Evolutionary conservation across 2,113 vertebrate species (phyloP), one percentile per base, ranked within the genome.

Genomic region (Galemys pyrenaicus): DNA sequence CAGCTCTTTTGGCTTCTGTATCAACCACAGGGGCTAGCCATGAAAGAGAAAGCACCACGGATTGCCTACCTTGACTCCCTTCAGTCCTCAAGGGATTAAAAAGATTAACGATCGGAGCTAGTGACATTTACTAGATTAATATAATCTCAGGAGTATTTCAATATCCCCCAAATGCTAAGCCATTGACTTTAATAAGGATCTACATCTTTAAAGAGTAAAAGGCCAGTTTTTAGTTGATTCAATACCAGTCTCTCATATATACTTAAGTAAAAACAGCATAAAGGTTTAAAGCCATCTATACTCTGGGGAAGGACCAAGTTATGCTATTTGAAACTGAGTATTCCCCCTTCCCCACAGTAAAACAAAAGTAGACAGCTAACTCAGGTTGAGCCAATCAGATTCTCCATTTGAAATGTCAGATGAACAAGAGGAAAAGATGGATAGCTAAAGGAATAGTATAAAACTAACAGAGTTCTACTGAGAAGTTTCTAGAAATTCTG

Each of bases 401-500:
- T 79, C 24, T 68, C 46, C 46, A 67, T 92, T 62, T 32, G 19
- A 77, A 90, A 86, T 6, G 2, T 65, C 58, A 87, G 15, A 56
- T 54, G 17, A 91, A 81, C 39, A 75, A n/a, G 22, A 94, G 73
- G 94, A 67, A 92, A 28, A 58, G 19, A 80, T 0, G 2, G 20
- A 94, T 26, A 20, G 37, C n/a, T 32, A 78, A 89, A 0, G 71
- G 20, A 64, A 16, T 24, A 56, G 19, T 89, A 81, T 70, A 80
- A 84, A 94, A 80, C 87, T 62, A 60, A 79, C 26, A 78, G 39
- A 73, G 56, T 12, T 60, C 56, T 87, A 81, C 13, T 93, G 28
- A 77, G 37, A 88, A 74, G 32, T 85, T 81, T 82, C 83, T 75
- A 92, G 75, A 95, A 87, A 77, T 46, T 89, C 83, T 80, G 77